These are phyloP conservation scores for Hydropsyche tenuis DNA, from an alignment of 1,140 invertebrate species.

Conservation along the genomic window DNA sequence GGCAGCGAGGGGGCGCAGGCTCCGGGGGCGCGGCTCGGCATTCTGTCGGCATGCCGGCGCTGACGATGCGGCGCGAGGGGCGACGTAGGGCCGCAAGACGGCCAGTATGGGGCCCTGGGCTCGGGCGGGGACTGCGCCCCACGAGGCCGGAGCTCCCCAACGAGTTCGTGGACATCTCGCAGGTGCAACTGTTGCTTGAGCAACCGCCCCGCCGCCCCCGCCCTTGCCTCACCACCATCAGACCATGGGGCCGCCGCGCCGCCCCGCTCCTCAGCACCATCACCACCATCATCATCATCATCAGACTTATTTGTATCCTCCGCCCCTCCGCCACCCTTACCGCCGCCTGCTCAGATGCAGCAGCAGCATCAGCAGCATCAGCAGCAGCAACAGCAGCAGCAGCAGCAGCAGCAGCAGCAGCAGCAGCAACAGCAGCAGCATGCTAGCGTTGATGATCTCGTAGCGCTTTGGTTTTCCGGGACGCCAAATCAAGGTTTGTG, in stretches of 20 bases:
- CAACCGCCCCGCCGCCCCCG: slow-evolving; percentile 59
- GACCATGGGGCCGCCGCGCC: slow-evolving; percentile 56
- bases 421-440: slow-evolving; percentile 50
- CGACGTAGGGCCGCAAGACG: slow-evolving; percentile 41
- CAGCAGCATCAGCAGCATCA: slow-evolving; percentile 63
- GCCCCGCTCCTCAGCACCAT: slow-evolving; percentile 45
- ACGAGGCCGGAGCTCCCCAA: slow-evolving; percentile 52
- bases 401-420: slow-evolving; percentile 49
- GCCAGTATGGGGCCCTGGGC: slow-evolving; percentile 35
- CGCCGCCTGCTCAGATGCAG: slow-evolving; percentile 64
- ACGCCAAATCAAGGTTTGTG: slow-evolving; percentile 52
- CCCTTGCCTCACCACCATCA: slow-evolving; percentile 40
- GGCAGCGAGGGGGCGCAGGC: slow-evolving; percentile 1
- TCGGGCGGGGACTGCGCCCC: slow-evolving; percentile 29
- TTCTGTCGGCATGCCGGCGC: slow-evolving; percentile 44
- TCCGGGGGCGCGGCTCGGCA: background rate
- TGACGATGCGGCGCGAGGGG: slow-evolving; percentile 49
- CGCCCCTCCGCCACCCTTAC: slow-evolving; percentile 54
- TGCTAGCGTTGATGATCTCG: slow-evolving; percentile 54
- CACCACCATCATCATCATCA: slow-evolving; percentile 49
- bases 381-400: slow-evolving; percentile 55
- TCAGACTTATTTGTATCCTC: slow-evolving; percentile 46
- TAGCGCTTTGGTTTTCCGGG: slow-evolving; percentile 57
- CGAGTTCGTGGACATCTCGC: slow-evolving; percentile 69
- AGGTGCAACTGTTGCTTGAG: slow-evolving; percentile 66